Conservation (phyloP, 2,888 invertebrate genomes). For the Sphaeridia pumilis region DNA sequence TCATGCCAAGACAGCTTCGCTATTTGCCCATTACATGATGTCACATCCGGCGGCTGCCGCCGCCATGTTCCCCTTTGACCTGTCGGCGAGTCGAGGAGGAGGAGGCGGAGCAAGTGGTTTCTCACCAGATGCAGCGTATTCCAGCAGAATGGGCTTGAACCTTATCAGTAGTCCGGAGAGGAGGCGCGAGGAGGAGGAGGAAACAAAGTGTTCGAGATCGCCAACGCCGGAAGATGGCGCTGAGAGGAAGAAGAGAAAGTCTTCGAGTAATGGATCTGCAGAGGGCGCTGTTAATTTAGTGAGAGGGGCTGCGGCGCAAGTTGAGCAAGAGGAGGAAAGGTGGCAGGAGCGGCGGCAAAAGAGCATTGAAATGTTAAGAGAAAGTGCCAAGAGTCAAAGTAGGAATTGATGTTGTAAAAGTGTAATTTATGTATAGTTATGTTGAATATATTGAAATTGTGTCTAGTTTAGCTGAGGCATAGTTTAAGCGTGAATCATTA, state of each 20-base stretch:
- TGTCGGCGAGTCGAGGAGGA: conserved; percentile 13
- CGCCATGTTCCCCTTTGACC: conserved; percentile 31
- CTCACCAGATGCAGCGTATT: not conserved
- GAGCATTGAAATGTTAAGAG: no score
- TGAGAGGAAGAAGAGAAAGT: not conserved
- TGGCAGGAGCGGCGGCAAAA: no score
- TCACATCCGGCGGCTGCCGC: no score
- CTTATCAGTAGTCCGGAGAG: not conserved
- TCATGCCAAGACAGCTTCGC: conserved; percentile 17
- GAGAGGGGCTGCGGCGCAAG: no score
- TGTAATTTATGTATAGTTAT: no score
- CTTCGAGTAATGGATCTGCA: not conserved
- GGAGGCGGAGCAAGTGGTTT: not conserved
- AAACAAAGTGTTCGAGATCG: not conserved
- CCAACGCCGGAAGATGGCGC: not conserved
- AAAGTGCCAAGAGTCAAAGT: no score
- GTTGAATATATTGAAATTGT: no score
- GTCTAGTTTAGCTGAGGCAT: no score
- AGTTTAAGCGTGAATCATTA: no score
- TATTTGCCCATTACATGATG: conserved; percentile 33
- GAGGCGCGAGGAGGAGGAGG: not conserved
- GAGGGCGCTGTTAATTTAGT: not conserved
- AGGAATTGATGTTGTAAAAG: no score
- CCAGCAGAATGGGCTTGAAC: not conserved
- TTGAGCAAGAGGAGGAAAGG: no score